phyloP scores from a whole-genome alignment of 2,113 vertebrate genomes.

The Triplophysa dalaica region DNA sequence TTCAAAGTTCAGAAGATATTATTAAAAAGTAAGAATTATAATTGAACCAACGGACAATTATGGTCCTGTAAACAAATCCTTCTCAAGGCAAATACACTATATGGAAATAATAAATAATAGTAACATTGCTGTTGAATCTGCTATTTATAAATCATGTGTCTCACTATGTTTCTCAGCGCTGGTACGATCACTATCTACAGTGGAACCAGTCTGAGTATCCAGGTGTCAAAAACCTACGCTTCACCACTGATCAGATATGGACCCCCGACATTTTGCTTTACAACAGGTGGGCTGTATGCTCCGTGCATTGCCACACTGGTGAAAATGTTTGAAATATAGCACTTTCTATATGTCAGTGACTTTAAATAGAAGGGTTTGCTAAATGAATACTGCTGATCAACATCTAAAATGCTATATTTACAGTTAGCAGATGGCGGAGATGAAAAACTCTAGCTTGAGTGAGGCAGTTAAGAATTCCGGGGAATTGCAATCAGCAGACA shows the following conservation, averaged over 20 bases:
- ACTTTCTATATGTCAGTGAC: neutral
- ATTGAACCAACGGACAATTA: too few species aligned
- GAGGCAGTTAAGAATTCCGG: constrained; percentile 6
- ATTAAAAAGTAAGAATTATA: too few species aligned
- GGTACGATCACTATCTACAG: constrained; percentile 79
- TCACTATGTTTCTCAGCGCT: constrained; percentile 60
- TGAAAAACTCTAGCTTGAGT: neutral
- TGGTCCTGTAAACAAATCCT: neutral
- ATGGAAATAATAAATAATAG: neutral
- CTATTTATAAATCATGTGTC: neutral
- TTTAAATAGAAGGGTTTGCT: neutral
- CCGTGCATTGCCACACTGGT: neutral
- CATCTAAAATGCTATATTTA: neutral
- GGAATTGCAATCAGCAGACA: neutral
- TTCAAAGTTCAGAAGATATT: neutral
- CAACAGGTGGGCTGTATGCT: constrained; percentile 71
- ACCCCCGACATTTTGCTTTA: constrained; percentile 80
- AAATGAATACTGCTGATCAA: neutral
- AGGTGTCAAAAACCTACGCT: constrained; percentile 78
- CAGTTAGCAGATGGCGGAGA: neutral
- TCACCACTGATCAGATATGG: constrained; percentile 79
- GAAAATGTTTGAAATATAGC: neutral
- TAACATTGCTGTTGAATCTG: neutral
- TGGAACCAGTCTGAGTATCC: constrained; percentile 81
- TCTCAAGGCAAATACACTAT: neutral